These are phyloP conservation scores for Phyllostomus discolor DNA, from an alignment of 2,113 vertebrate genomes.

Conservation along the genomic window DNA sequence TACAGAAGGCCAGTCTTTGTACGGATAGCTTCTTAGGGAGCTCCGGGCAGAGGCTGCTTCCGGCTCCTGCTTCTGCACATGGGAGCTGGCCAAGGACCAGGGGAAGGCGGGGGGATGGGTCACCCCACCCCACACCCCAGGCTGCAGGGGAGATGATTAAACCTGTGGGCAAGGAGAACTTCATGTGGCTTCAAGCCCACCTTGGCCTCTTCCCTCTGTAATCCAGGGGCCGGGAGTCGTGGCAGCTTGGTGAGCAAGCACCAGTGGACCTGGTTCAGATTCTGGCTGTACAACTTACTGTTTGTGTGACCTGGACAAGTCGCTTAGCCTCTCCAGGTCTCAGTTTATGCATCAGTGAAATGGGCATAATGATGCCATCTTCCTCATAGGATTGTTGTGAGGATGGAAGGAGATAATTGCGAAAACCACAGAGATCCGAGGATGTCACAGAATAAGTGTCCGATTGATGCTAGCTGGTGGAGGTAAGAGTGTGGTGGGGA, in stretches of 20 bases:
- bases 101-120: not conserved
- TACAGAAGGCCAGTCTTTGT: too few species aligned
- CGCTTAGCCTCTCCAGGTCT: not conserved
- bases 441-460: not conserved
- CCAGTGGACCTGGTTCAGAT: not conserved
- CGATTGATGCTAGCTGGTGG: not conserved
- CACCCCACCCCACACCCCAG: not conserved
- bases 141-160: not conserved
- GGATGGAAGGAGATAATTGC: not conserved
- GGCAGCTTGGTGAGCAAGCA: not conserved
- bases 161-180: not conserved
- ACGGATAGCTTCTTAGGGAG: not conserved
- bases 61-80: not conserved
- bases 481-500: not conserved
- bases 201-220: not conserved
- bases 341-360: not conserved
- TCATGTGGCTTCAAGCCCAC: not conserved
- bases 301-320: not conserved
- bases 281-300: not conserved
- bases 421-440: not conserved
- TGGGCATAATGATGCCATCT: not conserved
- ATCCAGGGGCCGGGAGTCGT: not conserved
- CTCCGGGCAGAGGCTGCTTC: not conserved
- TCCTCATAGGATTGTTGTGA: not conserved
- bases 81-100: not conserved